These are phyloP conservation scores for Balearica regulorum DNA, from an alignment of 2,797 vertebrate species.

Conservation along the genomic window DNA sequence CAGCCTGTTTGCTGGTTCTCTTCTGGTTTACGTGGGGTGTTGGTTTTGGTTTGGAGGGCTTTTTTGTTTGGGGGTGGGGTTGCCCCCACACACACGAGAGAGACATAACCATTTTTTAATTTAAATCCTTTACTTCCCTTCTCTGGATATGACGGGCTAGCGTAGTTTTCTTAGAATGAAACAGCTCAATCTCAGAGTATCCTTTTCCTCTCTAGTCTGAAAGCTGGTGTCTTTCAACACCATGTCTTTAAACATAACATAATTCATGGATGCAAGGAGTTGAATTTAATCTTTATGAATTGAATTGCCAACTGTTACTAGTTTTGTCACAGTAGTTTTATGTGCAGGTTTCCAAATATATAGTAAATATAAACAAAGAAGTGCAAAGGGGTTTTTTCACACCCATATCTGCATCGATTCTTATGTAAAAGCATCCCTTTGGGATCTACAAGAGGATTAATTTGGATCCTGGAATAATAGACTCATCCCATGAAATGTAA, in stretches of 20 bases:
- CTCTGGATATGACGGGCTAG: background rate
- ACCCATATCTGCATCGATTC: background rate
- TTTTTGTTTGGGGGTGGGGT: accelerated
- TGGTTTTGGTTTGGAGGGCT: background rate
- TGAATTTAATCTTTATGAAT: background rate
- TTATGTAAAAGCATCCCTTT: background rate
- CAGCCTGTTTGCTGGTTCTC: background rate
- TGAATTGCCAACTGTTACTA: background rate
- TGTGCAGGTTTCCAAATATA: background rate
- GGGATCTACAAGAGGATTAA: background rate
- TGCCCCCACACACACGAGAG: background rate
- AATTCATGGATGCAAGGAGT: background rate
- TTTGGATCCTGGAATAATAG: background rate
- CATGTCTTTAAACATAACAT: background rate
- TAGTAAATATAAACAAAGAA: background rate
- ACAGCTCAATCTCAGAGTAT: background rate
- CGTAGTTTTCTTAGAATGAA: background rate
- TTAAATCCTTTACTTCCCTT: background rate
- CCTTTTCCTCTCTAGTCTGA: background rate
- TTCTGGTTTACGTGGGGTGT: background rate
- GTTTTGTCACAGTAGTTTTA: background rate
- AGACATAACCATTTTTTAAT: background rate
- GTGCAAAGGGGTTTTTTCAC: background rate
- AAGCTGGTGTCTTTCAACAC: background rate
- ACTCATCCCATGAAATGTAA: background rate